Evolutionary conservation across 2,113 vertebrate genomes (phyloP), one percentile per base, ranked within the genome.

Genomic region (Collichthys lucidus): DNA sequence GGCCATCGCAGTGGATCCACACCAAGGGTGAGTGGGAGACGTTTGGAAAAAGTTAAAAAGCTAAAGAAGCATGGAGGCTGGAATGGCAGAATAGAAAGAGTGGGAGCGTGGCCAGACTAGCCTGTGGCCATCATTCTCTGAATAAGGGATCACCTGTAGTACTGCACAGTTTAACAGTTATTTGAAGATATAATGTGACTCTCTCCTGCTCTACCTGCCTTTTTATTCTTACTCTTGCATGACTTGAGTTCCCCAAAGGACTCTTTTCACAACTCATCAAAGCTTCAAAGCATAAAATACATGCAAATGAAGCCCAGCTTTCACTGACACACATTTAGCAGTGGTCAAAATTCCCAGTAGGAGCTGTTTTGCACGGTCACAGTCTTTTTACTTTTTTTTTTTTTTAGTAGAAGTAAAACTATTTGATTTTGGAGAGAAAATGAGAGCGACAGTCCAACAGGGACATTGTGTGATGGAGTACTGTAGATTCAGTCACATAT

Each of bases 1-100:
- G 82, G 97, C 97, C 84, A 98, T 99, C 1, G 97, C 96, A 0
- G 96, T 99, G 14, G 98, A 99, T 89, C 98, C 98, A 17, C 95
- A 95, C 56, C 95, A 94, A 87, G 97, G 97, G 98, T 99, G 89
- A 95, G 96, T 52, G n/a, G 47, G 35, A 16, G 11, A 46, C 11
- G 3, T 47, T 47, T 29, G 5, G 5, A 67, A 29, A 42, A 10
- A 4, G 7, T 7, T 8, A 19, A 20, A 8, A 19, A 12, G 31
- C 35, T 40, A 9, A 8, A 40, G 46, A 70, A 29, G 4, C 42
- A 61, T 55, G 22, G 59, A 62, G 8, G 9, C 15, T 52, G 46
- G 11, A 46, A 59, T 52, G 46, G 10, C 11, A 64, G 52, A 11
- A 47, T 53, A 47, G 29, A 11, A 14, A 29, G 17, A 55, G 5